Base-by-base conservation (phyloP, 1,140 invertebrate genomes). In the Zaprionus davidi region DNA sequence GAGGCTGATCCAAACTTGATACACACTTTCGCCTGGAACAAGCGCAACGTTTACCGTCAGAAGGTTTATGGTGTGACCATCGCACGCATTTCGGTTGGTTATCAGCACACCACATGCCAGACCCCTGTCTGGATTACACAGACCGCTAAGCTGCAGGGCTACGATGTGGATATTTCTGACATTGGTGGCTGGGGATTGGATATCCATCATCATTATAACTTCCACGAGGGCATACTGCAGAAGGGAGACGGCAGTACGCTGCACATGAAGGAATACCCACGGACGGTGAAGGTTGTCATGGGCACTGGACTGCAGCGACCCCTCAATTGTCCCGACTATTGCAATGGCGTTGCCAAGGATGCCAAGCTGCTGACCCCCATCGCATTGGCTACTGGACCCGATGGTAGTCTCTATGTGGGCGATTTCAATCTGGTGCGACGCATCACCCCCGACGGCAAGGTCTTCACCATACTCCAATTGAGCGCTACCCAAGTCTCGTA, bases 121-220 rank as follows among this genome's bases (percentile, higher is more conserved):
- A 95, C 96, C 44, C 95, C 98, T 1, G 96, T 99, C 49, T 99
- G 98, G 98, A 97, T 98, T 81, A 97, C 97, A 1, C 97, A 98
- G 92, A 98, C 97, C 9, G 97, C 97, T 2, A 97, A 96, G 20
- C 93, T 99, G 72, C 97, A 98, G 93, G 99, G 98, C n/a, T 99
- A 99, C 93, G 98, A 99, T 92, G 97, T 99, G 34, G 97, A 98
- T 78, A 99, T 99, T 68, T 98, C 98, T 0, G 98, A 99, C 91
- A 97, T 99, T 53, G 98, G 98, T 1, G 98, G 98, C 12, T 99
- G 98, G 99, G 98, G 98, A 66, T 93, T 99, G 20, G 97, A 99
- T 91, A 98, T 99, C 64, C 98, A 99, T 93, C 98, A 99, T 93
- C 98, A 99, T 92, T 99, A 99, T 93, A 99, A 99, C 92, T 99